A percentile compares a stretch with the other conserved stretches of the same genome.
These are phyloP conservation scores for Brachylomia viminalis DNA, from an alignment of 2,888 invertebrate species.

Conservation along the genomic window DNA sequence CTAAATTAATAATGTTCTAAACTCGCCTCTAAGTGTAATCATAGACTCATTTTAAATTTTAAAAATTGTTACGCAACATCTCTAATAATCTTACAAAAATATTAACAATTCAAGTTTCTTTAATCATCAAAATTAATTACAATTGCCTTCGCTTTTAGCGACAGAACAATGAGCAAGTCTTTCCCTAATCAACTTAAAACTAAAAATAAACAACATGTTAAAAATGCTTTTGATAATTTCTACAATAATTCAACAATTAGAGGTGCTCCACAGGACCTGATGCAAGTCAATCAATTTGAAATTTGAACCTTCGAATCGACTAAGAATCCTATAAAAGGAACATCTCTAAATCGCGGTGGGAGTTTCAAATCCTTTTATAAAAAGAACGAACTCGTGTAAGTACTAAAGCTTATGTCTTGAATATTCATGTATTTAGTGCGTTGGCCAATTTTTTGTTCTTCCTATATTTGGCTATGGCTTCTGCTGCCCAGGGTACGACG, in stretches of 20 bases:
- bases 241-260: too few species aligned
- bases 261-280: neutral
- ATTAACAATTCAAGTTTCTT: neutral
- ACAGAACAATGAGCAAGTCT: constrained; percentile 12
- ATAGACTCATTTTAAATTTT: constrained; percentile 16
- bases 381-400: constrained; percentile 39
- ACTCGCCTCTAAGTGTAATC: neutral
- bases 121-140: constrained; percentile 13
- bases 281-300: constrained; percentile 24
- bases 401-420: neutral
- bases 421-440: constrained; percentile 50
- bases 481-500: constrained; percentile 91
- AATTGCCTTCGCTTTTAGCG: constrained; percentile 14
- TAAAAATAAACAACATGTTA: too few species aligned
- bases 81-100: neutral
- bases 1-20: neutral
- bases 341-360: constrained; percentile 36
- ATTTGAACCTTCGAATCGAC: constrained; percentile 27
- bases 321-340: neutral
- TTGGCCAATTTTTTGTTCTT: constrained; percentile 63
- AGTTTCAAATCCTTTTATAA: constrained; percentile 53
- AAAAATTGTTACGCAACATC: neutral
- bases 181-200: too few species aligned
- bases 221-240: too few species aligned
- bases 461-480: constrained; percentile 81